Base-by-base conservation (phyloP, 2,888 invertebrate genomes). In the Thalpophila matura region DNA sequence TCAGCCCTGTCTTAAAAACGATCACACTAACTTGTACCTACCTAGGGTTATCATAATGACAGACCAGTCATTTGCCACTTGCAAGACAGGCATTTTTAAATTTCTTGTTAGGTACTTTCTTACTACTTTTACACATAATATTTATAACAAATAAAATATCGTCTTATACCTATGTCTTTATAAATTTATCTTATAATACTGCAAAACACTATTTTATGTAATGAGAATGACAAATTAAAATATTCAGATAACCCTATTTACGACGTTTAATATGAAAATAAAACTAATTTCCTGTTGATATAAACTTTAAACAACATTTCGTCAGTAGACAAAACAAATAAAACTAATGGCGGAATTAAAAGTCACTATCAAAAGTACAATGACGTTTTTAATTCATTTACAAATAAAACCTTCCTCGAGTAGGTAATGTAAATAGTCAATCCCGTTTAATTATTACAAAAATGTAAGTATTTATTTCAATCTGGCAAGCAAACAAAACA, bases 401-500 rank as follows among this genome's bases (percentile, higher is more conserved):
- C n/a, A 46, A 54, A 33, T 40, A 38, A 53, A 64, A 40, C 14
- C 46, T 22, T 53, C 12, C 18, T 27, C 29, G 4, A 49, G 16
- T 12, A n/a, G n/a, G n/a, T n/a, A 35, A 62, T 12, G 20, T 10
- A 16, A 42, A 51, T 43, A 7, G 37, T 6, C 35, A 38, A 16
- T 45, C n/a, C 10, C 16, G 10, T 2, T 12, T 33, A 38, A 70
- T 43, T 53, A 18, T 45, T 29, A 24, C 12, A 40, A 58, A 46
- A 54, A 45, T 37, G 3, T n/a, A 33, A 27, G 12, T 26, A 49
- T 16, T 20, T 20, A 51, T 60, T 62, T 71, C 62, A 50, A 62
- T 64, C 74, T 59, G 69, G 71, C 55, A 59, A 67, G 46, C 50
- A 66, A 72, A 68, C 57, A 59, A 61, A 46, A 54, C 46, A 61